A percentile compares a stretch with the other conserved stretches of the same genome.
These are phyloP conservation scores for Ceratina japonica DNA, from an alignment of 1,140 invertebrate species.

Conservation along the genomic window DNA sequence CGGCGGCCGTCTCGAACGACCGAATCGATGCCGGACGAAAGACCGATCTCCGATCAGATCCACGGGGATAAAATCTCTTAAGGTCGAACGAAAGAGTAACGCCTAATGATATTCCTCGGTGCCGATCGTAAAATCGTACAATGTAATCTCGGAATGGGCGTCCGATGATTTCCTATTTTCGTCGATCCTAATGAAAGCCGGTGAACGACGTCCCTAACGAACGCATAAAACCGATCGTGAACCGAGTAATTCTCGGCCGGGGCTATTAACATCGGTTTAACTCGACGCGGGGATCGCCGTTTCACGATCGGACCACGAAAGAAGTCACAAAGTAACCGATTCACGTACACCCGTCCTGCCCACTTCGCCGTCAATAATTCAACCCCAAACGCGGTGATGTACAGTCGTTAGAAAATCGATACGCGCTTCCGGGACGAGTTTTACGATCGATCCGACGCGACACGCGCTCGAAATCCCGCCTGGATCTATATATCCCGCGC, in stretches of 20 bases:
- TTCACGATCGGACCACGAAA: conserved; percentile 1
- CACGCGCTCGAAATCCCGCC: conserved; percentile 24
- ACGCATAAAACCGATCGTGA: conserved; percentile 29
- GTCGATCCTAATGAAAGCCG: conserved; percentile 18
- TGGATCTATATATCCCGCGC: background rate
- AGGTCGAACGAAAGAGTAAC: conserved; percentile 4
- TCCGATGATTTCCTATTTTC: conserved; percentile 9
- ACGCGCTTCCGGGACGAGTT: conserved; percentile 36
- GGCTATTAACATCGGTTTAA: conserved; percentile 14
- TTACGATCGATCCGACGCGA: conserved; percentile 44
- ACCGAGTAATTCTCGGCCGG: background rate
- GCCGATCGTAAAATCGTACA: conserved; percentile 27
- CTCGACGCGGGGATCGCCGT: background rate
- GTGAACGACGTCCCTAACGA: conserved; percentile 24
- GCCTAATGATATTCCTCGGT: background rate
- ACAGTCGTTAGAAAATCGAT: background rate
- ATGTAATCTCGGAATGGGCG: conserved; percentile 19
- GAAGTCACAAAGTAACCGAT: conserved; percentile 24
- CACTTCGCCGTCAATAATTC: conserved; percentile 40
- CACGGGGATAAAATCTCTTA: background rate
- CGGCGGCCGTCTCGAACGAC: no score
- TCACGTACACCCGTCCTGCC: background rate
- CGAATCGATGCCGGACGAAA: background rate
- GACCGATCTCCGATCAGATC: conserved; percentile 13
- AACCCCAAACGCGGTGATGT: background rate